Base-by-base conservation (phyloP, 2,888 invertebrate genomes). In the Danaus chrysippus region DNA sequence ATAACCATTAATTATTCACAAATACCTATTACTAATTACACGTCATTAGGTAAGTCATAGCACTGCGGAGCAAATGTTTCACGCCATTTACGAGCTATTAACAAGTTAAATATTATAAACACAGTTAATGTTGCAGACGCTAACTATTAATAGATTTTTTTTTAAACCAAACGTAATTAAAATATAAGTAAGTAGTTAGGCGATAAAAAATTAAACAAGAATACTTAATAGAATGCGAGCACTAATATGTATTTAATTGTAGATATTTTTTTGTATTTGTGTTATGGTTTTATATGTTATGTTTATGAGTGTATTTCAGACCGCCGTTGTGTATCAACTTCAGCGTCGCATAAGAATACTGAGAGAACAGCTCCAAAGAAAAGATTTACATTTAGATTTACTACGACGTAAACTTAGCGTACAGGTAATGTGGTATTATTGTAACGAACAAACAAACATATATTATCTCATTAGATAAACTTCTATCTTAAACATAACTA, bases 371-470 rank as follows among this genome's bases (percentile, higher is more conserved):
- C 91, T 98, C 42, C 97, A 98, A 77, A 93, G 97, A 62, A 95
- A 97, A 75, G 98, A 98, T 79, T 92, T 98, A 49, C 98, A 98
- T 81, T 88, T 98, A 76, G 98, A 98, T 84, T 92, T 98, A 64
- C 88, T 98, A 56, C 92, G 97, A 53, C 94, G 97, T 71, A 98
- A 98, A 83, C 89, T 98, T 59, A 94, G 95, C 63, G 92, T 97
- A 12, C 95, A 97, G 82, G 97, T 97, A 81, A 60, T 66, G 42
- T 46, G 6, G 8, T 34, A 34, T 34, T 6, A 34, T 34, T 34
- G 23, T 34, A 6, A 34, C 23, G 23, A 8, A 34, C 23, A 34
- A 34, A 34, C 23, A 34, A 0, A 34, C 23, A 34, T 5, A 34
- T 34, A 6, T 34, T 34, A 34, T 34, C 1, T 34, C 6, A 34